phyloP scores from a whole-genome alignment of 2,888 invertebrate species.

The Mythimna albipuncta region DNA sequence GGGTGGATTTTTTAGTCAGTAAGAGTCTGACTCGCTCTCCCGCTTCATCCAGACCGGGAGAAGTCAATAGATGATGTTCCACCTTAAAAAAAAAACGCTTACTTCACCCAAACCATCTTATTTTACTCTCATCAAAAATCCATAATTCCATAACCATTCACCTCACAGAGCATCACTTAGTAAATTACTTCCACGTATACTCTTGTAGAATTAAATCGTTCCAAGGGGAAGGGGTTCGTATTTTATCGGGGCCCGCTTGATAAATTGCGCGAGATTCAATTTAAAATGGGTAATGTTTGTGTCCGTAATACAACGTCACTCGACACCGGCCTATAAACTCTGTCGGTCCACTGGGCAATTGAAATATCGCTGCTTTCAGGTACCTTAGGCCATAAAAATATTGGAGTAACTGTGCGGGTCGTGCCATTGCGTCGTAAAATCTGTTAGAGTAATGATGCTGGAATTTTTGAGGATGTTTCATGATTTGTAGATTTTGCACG shows the following conservation, averaged over 20 bases:
- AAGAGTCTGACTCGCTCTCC: no score
- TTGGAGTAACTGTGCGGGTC: constrained; percentile 60
- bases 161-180: constrained; percentile 70
- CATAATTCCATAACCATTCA: constrained; percentile 39
- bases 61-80: no score
- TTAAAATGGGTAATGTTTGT: constrained; percentile 89
- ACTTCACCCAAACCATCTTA: neutral
- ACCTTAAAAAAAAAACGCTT: no score
- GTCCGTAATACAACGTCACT: constrained; percentile 87
- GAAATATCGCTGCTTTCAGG: constrained; percentile 82
- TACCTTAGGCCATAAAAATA: constrained; percentile 80
- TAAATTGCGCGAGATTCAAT: constrained; percentile 89
- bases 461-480: constrained; percentile 27
- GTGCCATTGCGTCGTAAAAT: constrained; percentile 44
- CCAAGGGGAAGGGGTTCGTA: constrained; percentile 74
- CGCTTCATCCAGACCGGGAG: no score
- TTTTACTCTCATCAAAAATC: constrained; percentile 30
- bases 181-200: constrained; percentile 76
- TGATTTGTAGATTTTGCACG: constrained; percentile 9
- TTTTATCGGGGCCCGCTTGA: constrained; percentile 84
- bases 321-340: constrained; percentile 84
- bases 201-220: constrained; percentile 81
- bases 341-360: constrained; percentile 84
- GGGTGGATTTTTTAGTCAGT: no score
- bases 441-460: constrained; percentile 35